phyloP scores from a whole-genome alignment of 2,888 invertebrate genomes.

The Dolichopus griseipennis region DNA sequence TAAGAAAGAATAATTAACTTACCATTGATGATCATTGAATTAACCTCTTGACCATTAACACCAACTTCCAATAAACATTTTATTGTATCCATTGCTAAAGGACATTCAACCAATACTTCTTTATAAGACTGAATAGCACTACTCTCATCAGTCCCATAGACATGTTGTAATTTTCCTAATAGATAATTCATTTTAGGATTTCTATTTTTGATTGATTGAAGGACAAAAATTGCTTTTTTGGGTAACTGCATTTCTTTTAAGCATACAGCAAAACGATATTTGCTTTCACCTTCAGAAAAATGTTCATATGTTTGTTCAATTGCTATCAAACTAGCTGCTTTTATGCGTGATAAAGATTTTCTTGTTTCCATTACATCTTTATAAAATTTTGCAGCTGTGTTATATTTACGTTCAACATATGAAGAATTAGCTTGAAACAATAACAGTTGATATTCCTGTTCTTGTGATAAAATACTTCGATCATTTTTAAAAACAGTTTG shows the following conservation, averaged over 20 bases:
- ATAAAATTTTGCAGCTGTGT: constrained; percentile 56
- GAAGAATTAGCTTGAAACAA: constrained; percentile 62
- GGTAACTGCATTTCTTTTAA: constrained; percentile 56
- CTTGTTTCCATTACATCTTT: constrained; percentile 48
- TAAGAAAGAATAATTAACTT: constrained; percentile 16
- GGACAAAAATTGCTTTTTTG: constrained; percentile 46
- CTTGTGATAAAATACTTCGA: constrained; percentile 41
- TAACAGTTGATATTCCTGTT: constrained; percentile 58
- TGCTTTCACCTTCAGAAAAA: constrained; percentile 55
- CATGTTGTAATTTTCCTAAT: constrained; percentile 61
- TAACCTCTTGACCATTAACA: constrained; percentile 64
- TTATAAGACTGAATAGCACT: constrained; percentile 67
- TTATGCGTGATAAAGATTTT: constrained; percentile 33
- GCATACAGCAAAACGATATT: constrained; percentile 63
- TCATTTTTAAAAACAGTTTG: constrained; percentile 58
- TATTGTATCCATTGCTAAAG: constrained; percentile 66
- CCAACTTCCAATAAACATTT: constrained; percentile 63
- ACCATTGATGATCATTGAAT: constrained; percentile 58
- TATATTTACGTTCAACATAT: constrained; percentile 55
- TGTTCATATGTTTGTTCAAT: constrained; percentile 34
- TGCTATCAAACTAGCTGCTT: constrained; percentile 28
- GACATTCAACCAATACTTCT: constrained; percentile 67
- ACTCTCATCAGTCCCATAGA: constrained; percentile 53
- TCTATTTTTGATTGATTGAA: constrained; percentile 49
- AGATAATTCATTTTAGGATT: constrained; percentile 69